Percentiles rank a stretch among this genome's conserved stretches.
phyloP scores from a whole-genome alignment of 2,888 invertebrate genomes.

The Acrocyrtus sp. region DNA sequence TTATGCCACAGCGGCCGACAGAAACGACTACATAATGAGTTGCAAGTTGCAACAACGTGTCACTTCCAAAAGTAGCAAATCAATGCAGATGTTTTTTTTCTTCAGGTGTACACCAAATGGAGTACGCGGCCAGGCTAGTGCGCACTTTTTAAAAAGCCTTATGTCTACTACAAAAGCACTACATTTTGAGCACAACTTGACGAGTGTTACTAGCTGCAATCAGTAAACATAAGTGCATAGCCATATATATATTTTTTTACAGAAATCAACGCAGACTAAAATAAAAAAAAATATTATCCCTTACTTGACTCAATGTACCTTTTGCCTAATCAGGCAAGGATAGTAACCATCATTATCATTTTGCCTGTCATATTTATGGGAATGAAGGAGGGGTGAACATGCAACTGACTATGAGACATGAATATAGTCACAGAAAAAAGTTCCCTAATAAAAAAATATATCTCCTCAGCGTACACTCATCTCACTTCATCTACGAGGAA shows the following conservation, averaged over 20 bases:
- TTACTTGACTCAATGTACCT: conserved; percentile 15
- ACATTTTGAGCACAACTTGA: background rate
- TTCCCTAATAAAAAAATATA: too few species aligned
- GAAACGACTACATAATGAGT: conserved; percentile 13
- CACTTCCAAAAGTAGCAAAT: background rate
- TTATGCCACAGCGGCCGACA: conserved; percentile 2
- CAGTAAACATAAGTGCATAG: too few species aligned
- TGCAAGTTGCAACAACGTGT: conserved; percentile 1
- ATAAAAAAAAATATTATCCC: background rate
- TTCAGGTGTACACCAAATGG: too few species aligned
- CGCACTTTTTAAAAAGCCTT: background rate
- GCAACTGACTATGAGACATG: conserved; percentile 25
- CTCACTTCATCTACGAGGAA: too few species aligned
- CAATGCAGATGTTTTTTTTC: background rate
- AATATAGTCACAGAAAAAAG: conserved; percentile 16
- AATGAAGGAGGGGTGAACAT: conserved; percentile 47
- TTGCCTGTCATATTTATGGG: conserved; percentile 49
- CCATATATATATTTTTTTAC: background rate
- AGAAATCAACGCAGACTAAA: background rate
- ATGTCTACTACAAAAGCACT: background rate
- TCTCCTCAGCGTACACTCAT: too few species aligned
- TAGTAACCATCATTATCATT: too few species aligned
- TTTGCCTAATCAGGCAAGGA: conserved; percentile 44
- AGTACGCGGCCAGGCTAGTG: background rate
- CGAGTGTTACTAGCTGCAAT: too few species aligned